Evolutionary conservation across 92 coral and sea anemone species (phyloP).

Genomic region (Actinostola sp.): DNA sequence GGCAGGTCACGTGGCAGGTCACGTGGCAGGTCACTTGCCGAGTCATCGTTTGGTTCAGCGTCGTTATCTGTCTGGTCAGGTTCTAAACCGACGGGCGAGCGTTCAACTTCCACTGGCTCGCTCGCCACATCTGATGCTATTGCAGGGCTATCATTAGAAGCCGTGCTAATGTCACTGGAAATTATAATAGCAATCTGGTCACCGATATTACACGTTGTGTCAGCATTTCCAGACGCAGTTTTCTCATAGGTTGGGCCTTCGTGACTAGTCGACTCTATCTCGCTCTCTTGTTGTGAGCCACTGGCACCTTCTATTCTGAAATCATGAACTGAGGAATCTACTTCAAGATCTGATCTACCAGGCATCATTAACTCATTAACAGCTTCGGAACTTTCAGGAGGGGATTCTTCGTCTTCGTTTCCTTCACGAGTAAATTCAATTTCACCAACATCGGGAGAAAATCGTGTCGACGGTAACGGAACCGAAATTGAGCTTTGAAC

Average conservation of each 20-base stretch:
- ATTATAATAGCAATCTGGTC: neutral
- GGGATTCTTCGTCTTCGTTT: neutral
- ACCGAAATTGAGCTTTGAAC: constrained; percentile 17
- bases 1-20: too few relatives aligned
- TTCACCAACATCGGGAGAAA: neutral
- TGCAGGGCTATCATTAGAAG: constrained; percentile 16
- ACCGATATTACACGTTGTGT: constrained; percentile 3
- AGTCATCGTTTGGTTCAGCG: too few relatives aligned
- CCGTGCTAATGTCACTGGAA: constrained; percentile 15
- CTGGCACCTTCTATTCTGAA: neutral
- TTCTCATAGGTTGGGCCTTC: neutral
- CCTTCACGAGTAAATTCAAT: neutral
- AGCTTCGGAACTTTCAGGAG: neutral
- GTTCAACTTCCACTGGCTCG: constrained; percentile 19
- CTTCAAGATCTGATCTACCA: neutral
- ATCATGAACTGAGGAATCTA: constrained; percentile 2
- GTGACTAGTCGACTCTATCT: neutral
- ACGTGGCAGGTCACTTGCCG: too few relatives aligned
- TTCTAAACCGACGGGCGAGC: neutral
- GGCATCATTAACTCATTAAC: neutral
- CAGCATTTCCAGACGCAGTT: constrained; percentile 11
- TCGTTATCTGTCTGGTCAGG: constrained; percentile 6
- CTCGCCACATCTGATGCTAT: constrained; percentile 13
- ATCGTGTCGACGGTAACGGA: neutral
- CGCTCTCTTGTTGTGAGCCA: neutral